Percentiles rank a stretch among this genome's conserved stretches.
Conservation (phyloP, 2,888 invertebrate species). For the Clunio marinus region DNA sequence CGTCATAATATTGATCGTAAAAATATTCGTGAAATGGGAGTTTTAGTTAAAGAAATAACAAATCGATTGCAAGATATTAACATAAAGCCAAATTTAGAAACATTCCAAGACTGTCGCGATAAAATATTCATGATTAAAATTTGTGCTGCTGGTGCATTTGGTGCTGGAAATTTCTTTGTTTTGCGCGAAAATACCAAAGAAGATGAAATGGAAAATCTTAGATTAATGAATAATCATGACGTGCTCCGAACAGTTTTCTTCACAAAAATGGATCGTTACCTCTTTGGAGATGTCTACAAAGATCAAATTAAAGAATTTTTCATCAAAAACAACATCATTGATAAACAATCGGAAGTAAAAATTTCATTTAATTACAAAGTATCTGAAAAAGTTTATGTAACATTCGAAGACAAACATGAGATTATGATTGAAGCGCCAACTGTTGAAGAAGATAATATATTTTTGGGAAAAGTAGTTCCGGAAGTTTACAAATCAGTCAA, state of each 20-base stretch:
- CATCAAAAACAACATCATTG: conserved; percentile 46
- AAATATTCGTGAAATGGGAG: conserved; percentile 68
- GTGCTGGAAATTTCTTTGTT: conserved; percentile 75
- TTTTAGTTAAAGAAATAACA: conserved; percentile 68
- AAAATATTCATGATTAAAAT: conserved; percentile 64
- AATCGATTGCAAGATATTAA: conserved; percentile 58
- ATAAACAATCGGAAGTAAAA: conserved; percentile 41
- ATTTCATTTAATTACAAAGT: conserved; percentile 49
- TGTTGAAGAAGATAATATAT: too few relatives aligned
- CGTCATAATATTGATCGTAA: conserved; percentile 65
- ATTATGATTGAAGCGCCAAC: too few relatives aligned
- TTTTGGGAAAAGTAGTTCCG: too few relatives aligned
- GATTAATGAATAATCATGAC: conserved; percentile 65
- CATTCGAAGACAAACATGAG: conserved; percentile 54
- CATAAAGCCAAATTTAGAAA: conserved; percentile 54
- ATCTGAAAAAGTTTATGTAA: conserved; percentile 63
- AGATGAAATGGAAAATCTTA: conserved; percentile 64
- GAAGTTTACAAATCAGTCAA: conserved; percentile 74
- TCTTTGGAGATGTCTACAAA: conserved; percentile 68
- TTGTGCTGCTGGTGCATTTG: conserved; percentile 45
- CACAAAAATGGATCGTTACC: conserved; percentile 57
- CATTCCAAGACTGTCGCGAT: conserved; percentile 50
- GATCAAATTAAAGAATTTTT: conserved; percentile 60
- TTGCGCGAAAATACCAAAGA: conserved; percentile 54
- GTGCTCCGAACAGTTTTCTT: conserved; percentile 72